Conservation (phyloP, 2,797 vertebrate genomes). For the Scolopax bukidnonensis region DNA sequence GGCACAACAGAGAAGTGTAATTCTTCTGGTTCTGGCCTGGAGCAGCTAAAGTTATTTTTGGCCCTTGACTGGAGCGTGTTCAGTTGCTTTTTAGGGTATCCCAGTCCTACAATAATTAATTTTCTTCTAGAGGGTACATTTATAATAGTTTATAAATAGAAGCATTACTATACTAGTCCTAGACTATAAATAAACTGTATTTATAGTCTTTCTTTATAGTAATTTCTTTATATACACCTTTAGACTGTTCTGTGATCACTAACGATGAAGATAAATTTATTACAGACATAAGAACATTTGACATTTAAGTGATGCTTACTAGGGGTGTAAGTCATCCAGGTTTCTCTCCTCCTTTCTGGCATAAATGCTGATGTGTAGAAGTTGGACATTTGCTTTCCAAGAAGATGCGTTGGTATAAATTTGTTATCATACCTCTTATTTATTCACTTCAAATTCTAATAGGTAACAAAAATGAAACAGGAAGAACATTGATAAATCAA, state of each 20-base stretch:
- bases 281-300: background rate
- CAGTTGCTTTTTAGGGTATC: background rate
- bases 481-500: background rate
- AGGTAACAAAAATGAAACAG: background rate
- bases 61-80: background rate
- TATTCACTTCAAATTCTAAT: background rate
- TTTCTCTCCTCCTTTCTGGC: background rate
- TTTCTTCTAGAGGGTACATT: background rate
- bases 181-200: background rate
- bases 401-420: background rate
- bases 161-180: background rate
- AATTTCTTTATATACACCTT: background rate
- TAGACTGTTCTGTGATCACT: background rate
- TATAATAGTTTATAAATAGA: background rate
- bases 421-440: background rate
- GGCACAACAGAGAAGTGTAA: background rate
- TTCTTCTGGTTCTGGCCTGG: background rate
- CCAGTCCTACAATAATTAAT: background rate
- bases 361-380: background rate
- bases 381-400: background rate
- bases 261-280: background rate
- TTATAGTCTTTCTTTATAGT: background rate
- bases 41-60: background rate
- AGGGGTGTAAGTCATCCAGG: background rate
- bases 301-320: background rate